Conservation (phyloP, 2,113 vertebrate species). For the Chelonoidis abingdonii region DNA sequence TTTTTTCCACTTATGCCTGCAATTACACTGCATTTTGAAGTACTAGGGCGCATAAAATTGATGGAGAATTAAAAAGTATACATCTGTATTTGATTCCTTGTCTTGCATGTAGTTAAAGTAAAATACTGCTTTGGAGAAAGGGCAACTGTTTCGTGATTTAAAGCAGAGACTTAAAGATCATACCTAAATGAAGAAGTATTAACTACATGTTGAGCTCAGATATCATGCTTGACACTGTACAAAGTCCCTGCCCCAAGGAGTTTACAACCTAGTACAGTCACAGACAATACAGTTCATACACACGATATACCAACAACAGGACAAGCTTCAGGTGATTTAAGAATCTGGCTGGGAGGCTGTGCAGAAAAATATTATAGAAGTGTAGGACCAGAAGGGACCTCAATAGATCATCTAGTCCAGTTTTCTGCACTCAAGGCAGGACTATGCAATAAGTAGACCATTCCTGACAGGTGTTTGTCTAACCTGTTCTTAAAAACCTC, state of each 20-base stretch:
- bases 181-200: conserved; percentile 15
- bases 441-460: neutral
- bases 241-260: neutral
- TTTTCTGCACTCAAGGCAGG: neutral
- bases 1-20: neutral
- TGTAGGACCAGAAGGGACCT: neutral
- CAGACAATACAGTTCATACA: no score
- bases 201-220: neutral
- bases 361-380: neutral
- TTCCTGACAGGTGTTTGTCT: neutral
- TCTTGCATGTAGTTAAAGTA: neutral
- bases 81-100: neutral
- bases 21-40: neutral
- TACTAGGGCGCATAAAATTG: neutral
- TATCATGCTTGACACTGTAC: neutral
- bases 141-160: conserved; percentile 1
- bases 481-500: neutral
- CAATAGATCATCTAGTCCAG: neutral
- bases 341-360: neutral
- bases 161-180: neutral
- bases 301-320: neutral
- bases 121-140: conserved; percentile 37
- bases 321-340: neutral
- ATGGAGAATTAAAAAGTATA: neutral
- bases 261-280: neutral